Evolutionary conservation across 1,140 invertebrate species (phyloP), one percentile per base, ranked within the genome.

Genomic region (Microplitis demolitor): DNA sequence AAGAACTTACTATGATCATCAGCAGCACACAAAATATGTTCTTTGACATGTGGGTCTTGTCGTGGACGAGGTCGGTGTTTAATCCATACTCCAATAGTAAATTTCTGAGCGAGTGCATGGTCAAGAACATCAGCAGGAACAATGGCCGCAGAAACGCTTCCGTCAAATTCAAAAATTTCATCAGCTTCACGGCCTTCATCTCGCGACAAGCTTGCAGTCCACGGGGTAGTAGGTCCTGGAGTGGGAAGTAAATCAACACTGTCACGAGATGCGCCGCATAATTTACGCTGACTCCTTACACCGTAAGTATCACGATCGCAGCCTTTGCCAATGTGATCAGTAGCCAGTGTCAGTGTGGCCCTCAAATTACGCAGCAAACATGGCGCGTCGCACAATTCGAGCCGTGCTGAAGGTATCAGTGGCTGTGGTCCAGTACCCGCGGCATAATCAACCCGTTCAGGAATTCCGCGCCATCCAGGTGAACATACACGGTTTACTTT

Each of bases 141-240:
- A n/a, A 95, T 91, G 0, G 96, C 95, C 1, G 95, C 95, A 5
- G 94, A 94, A 31, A 90, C 94, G 24, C 90, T 89, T 0, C 97
- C 97, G 85, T 98, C 96, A 86, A 98, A 98, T 82, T 96, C 94
- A 84, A 96, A 98, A 82, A 98, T 95, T 75, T 97, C 94, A 83
- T 98, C 97, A 56, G 92, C 91, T 79, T 95, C 93, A 68, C 92
- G 89, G 0, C 96, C 96, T 80, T 98, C 96, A 81, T 99, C 97
- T 9, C 94, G 93, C 69, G 95, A 95, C 31, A 98, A 84, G 3
- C 91, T 90, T 66, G 94, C 93, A 0, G 95, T 97, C 96, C 96
- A 98, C 78, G 95, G 91, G 11, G 92, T 90, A 4, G 91, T 92
- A 0, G 92, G 90, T 56, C 92, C 93, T 0, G 95, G 94, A 37